Evolutionary conservation across 2,888 invertebrate genomes (phyloP).

Genomic region (Saturnia pavonia): DNA sequence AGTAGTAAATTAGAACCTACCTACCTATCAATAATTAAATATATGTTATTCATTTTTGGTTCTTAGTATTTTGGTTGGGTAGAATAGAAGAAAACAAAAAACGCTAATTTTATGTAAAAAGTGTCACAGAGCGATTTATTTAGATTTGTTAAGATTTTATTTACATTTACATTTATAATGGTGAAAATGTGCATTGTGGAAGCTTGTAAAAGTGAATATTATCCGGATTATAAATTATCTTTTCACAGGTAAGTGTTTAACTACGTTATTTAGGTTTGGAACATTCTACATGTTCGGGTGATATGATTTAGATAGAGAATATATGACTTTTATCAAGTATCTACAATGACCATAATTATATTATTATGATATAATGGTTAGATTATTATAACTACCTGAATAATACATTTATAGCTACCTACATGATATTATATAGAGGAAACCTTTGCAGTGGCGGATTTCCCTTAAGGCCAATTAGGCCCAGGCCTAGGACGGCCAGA

Average conservation of each 20-base stretch:
- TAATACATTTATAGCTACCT: neutral
- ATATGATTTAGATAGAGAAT: neutral
- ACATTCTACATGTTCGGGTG: neutral
- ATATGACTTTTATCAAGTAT: neutral
- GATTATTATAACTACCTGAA: neutral
- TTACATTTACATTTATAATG: neutral
- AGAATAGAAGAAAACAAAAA: neutral
- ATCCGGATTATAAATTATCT: neutral
- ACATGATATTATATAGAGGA: neutral
- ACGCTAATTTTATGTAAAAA: neutral
- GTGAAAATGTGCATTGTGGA: neutral
- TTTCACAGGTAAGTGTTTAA: conserved; percentile 2
- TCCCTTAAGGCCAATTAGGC: too few relatives aligned
- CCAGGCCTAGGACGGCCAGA: too few relatives aligned
- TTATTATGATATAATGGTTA: neutral
- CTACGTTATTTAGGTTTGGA: neutral
- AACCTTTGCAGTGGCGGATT: too few relatives aligned
- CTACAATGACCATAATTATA: neutral
- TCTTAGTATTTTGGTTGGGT: neutral
- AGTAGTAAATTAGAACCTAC: neutral
- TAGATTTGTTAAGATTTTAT: neutral
- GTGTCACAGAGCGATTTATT: neutral
- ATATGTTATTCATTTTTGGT: neutral
- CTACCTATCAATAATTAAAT: neutral
- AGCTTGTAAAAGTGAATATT: neutral